Conservation (phyloP, 1,140 invertebrate genomes). For the Olivierus martensii region DNA sequence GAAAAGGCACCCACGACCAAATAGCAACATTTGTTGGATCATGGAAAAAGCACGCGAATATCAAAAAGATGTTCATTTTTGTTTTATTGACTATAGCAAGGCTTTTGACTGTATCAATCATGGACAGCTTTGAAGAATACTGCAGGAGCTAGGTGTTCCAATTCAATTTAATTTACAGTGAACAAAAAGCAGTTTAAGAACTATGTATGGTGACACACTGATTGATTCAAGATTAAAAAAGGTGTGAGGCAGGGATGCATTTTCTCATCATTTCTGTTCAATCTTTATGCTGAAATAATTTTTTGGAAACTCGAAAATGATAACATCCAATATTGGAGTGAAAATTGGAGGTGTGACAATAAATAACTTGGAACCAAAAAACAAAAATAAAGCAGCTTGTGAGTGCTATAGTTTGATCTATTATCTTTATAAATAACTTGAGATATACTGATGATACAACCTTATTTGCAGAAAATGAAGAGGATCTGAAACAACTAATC, state of each 20-base stretch:
- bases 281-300: neutral
- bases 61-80: neutral
- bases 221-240: neutral
- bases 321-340: neutral
- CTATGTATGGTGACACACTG: neutral
- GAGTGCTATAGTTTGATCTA: no score
- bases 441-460: no score
- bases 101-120: neutral
- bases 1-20: neutral
- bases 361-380: no score
- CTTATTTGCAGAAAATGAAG: no score
- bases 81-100: constrained; percentile 1
- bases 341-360: neutral
- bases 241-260: constrained; percentile 1
- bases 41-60: neutral
- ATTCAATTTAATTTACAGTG: no score
- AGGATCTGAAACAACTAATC: no score
- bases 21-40: neutral
- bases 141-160: no score
- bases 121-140: neutral
- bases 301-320: neutral
- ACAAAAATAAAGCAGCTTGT: no score
- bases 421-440: no score
- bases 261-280: neutral
- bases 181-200: neutral